Conservation (phyloP, 2,888 invertebrate species). For the Coenonympha glycerion region DNA sequence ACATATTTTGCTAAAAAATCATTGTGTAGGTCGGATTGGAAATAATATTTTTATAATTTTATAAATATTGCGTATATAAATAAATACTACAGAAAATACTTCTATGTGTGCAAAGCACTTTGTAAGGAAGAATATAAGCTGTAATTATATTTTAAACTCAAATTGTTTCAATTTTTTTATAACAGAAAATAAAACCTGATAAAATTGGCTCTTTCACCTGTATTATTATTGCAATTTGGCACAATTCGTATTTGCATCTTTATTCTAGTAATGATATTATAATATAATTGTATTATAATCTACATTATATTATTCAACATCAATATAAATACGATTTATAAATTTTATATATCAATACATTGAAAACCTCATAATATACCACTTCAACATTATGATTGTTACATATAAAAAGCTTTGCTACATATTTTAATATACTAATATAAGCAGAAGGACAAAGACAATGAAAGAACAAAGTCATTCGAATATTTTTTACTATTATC, state of each 20-base stretch:
- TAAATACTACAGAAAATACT: too few relatives aligned
- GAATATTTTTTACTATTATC: conserved; percentile 53
- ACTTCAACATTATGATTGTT: conserved; percentile 41
- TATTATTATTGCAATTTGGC: conserved; percentile 62
- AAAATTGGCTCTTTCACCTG: conserved; percentile 58
- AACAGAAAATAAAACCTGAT: conserved; percentile 37
- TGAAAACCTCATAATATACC: conserved; percentile 31
- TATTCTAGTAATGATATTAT: conserved; percentile 2
- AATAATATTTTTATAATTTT: background rate
- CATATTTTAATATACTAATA: conserved; percentile 42
- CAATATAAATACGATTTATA: conserved; percentile 44
- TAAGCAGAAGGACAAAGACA: conserved; percentile 42
- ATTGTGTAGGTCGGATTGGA: conserved; percentile 2
- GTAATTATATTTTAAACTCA: background rate
- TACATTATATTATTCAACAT: conserved; percentile 44
- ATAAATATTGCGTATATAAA: too few relatives aligned
- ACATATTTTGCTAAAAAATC: background rate
- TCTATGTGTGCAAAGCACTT: too few relatives aligned
- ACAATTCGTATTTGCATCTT: conserved; percentile 33
- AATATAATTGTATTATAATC: conserved; percentile 38
- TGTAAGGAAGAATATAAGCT: background rate
- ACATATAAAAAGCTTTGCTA: conserved; percentile 51
- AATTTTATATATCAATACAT: conserved; percentile 36
- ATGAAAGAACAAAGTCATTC: conserved; percentile 54
- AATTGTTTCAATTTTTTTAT: background rate